phyloP scores from a whole-genome alignment of 1,140 invertebrate species.

The Homalodisca vitripennis region DNA sequence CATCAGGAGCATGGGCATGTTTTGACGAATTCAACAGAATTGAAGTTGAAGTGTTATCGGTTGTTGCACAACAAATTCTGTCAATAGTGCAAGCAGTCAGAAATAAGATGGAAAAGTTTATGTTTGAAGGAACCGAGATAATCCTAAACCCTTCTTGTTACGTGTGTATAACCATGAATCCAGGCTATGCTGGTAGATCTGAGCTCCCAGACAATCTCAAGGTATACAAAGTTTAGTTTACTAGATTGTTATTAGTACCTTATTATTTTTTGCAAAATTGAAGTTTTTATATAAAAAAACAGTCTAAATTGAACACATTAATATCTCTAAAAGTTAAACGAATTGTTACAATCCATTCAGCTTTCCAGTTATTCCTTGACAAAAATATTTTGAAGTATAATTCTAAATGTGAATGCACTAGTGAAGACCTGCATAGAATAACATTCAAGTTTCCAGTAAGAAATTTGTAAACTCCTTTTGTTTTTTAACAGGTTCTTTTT shows the following conservation, averaged over 20 bases:
- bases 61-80: conserved; percentile 81
- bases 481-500: conserved; percentile 81
- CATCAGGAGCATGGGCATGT: conserved; percentile 89
- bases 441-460: too few relatives aligned
- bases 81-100: conserved; percentile 79
- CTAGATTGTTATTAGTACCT: too few relatives aligned
- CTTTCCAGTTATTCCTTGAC: too few relatives aligned
- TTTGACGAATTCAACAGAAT: conserved; percentile 97
- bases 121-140: conserved; percentile 84
- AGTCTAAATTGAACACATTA: too few relatives aligned
- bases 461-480: too few relatives aligned
- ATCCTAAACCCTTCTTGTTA: conserved; percentile 77
- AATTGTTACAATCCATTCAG: too few relatives aligned
- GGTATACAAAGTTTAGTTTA: conserved; percentile 22
- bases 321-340: too few relatives aligned
- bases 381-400: too few relatives aligned
- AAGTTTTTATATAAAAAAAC: too few relatives aligned
- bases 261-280: too few relatives aligned
- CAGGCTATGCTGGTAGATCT: conserved; percentile 82
- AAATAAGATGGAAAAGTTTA: conserved; percentile 65
- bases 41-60: conserved; percentile 82
- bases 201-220: conserved; percentile 79
- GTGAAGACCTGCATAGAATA: too few relatives aligned
- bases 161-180: conserved; percentile 94
- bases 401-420: too few relatives aligned